Base-by-base conservation (phyloP, 2,888 invertebrate genomes). In the Apamea anceps region DNA sequence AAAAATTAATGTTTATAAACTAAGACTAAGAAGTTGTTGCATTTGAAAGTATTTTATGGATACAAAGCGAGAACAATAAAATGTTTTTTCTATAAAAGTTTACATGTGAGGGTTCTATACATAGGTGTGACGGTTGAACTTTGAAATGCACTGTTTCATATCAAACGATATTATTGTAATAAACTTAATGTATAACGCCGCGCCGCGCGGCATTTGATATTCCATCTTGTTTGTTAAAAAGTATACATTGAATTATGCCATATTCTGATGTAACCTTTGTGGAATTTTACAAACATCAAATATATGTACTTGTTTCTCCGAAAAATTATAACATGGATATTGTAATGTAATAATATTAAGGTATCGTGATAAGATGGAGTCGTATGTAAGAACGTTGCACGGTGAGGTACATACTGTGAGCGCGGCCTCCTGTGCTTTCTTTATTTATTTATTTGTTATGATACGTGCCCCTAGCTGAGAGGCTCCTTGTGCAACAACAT, bases 11-110 rank as follows among this genome's bases (percentile, higher is more conserved):
- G 95, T 96, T 96, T 96, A 96, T 96, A 95, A 95, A 94, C 90
- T 96, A 96, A 96, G 96, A 95, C 94, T 96, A 96, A 96, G 96
- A 95, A 95, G 95, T 97, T 97, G 96, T 97, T 96, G 96, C 96
- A 97, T 97, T 96, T 96, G 95, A 96, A 96, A 96, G 96, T 96
- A 96, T 96, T 96, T 96, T 96, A 96, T 95, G 96, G 93, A 96
- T 96, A 96, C 96, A 95, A 96, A 96, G 94, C 96, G 96, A 96
- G 96, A 96, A 96, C 96, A 96, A 96, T 96, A 96, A 96, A 95
- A 95, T 95, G 96, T 96, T 96, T 96, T 95, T 96, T 96, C 94
- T 96, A 96, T 94, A 95, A 96, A 96, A 93, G 94, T 96, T 96
- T 96, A 96, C 96, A 96, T 93, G 94, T 94, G 95, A 95, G 94